Conservation (phyloP, 1,140 invertebrate genomes). For the Conus betulinus region DNA sequence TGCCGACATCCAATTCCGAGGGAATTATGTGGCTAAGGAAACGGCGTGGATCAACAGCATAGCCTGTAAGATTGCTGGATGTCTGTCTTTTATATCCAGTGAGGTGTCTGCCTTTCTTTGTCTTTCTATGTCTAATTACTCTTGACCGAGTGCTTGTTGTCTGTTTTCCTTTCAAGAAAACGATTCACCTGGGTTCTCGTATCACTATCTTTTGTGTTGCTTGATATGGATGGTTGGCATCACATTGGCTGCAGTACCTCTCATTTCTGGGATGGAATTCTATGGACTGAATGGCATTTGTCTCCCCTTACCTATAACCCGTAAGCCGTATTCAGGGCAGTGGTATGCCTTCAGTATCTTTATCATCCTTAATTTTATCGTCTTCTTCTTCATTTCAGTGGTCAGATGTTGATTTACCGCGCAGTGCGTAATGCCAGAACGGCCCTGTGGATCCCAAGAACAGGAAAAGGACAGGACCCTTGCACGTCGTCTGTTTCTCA, state of each 20-base stretch:
- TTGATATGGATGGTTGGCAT: constrained; percentile 35
- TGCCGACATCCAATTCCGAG: constrained; percentile 58
- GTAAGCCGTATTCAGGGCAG: constrained; percentile 35
- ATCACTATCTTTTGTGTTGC: not conserved
- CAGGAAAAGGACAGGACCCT: constrained; percentile 34
- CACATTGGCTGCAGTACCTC: constrained; percentile 36
- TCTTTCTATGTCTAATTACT: constrained; percentile 62
- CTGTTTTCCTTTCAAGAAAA: constrained; percentile 58
- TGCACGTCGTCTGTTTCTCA: constrained; percentile 42
- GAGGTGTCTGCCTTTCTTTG: constrained; percentile 58
- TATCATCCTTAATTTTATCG: constrained; percentile 46
- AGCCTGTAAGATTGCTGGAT: constrained; percentile 56
- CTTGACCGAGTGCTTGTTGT: constrained; percentile 59
- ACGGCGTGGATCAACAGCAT: constrained; percentile 53
- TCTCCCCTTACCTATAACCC: constrained; percentile 49
- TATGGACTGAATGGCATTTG: constrained; percentile 51
- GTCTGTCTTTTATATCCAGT: constrained; percentile 57
- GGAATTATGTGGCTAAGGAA: constrained; percentile 54
- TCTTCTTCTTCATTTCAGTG: constrained; percentile 47
- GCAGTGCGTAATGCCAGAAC: constrained; percentile 22
- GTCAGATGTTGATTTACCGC: constrained; percentile 48
- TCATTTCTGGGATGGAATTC: constrained; percentile 34
- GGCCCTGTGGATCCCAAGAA: not conserved
- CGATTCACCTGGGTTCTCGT: constrained; percentile 31
- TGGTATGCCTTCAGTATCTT: constrained; percentile 50